These are phyloP conservation scores for Phyllotis vaccarum DNA, from an alignment of 2,797 vertebrate species.

Conservation along the genomic window DNA sequence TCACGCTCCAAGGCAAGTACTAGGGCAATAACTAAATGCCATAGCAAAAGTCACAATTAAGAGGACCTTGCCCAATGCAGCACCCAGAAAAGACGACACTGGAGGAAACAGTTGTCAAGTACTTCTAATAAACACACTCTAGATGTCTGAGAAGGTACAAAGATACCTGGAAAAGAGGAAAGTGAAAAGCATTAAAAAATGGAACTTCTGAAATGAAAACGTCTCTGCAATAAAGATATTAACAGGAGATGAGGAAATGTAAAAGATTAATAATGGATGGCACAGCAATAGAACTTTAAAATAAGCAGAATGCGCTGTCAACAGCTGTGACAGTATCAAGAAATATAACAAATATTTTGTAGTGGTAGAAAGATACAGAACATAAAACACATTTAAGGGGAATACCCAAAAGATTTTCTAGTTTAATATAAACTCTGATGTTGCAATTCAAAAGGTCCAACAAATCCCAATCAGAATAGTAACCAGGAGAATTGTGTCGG, in stretches of 20 bases:
- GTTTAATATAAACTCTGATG: constrained; percentile 20
- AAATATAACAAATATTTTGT: background rate
- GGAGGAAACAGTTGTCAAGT: background rate
- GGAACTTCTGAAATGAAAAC: constrained; percentile 30
- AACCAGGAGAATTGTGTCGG: background rate
- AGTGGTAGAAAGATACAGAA: background rate
- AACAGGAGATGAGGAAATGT: background rate
- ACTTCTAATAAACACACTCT: background rate
- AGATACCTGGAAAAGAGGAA: background rate
- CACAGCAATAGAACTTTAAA: constrained; percentile 20
- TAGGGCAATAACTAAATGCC: background rate
- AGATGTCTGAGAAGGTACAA: background rate
- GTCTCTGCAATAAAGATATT: constrained; percentile 44
- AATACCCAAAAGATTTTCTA: background rate
- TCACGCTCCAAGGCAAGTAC: background rate
- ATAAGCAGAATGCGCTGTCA: background rate
- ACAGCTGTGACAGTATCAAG: background rate
- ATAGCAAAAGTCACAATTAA: background rate
- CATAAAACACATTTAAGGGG: background rate
- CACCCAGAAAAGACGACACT: background rate
- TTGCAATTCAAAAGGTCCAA: constrained; percentile 20
- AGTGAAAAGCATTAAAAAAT: constrained; percentile 35
- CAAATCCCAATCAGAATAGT: constrained; percentile 42
- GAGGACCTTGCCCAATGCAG: constrained; percentile 25
- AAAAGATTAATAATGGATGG: constrained; percentile 29